Evolutionary conservation across 2,888 invertebrate genomes (phyloP).

Genomic region (Hyles lineata): DNA sequence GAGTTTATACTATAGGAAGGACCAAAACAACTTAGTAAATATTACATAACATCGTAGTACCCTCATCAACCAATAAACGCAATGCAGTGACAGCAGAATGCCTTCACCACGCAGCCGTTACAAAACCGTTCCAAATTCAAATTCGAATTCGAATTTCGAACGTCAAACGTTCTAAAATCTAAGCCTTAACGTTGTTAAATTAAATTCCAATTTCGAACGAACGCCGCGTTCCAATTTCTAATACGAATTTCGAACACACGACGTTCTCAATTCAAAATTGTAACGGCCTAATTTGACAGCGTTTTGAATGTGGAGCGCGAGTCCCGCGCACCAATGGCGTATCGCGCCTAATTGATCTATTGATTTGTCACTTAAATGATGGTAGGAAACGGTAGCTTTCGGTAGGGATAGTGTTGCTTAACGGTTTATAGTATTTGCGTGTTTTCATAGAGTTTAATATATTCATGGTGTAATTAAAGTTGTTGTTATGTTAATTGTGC

Average conservation of each 20-base stretch:
- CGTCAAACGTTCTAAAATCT: conserved; percentile 23
- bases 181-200: conserved; percentile 8
- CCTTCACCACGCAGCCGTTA: conserved; percentile 34
- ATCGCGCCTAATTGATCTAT: conserved; percentile 65
- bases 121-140: conserved; percentile 35
- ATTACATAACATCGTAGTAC: conserved; percentile 26
- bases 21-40: conserved; percentile 33
- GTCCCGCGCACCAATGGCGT: conserved; percentile 44
- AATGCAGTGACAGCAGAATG: conserved; percentile 33
- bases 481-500: too few species aligned
- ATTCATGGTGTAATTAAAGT: background rate
- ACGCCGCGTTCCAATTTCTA: background rate
- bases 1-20: background rate
- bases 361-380: conserved; percentile 67
- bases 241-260: conserved; percentile 27
- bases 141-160: conserved; percentile 36
- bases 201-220: conserved; percentile 22
- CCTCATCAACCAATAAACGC: conserved; percentile 32
- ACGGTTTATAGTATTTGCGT: conserved; percentile 2
- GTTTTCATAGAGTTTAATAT: conserved; percentile 29
- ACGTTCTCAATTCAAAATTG: conserved; percentile 50
- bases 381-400: conserved; percentile 18
- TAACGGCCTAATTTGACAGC: conserved; percentile 55
- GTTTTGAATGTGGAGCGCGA: conserved; percentile 57
- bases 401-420: conserved; percentile 13